phyloP scores from a whole-genome alignment of 2,888 invertebrate genomes.

The Calameuta filiformis region DNA sequence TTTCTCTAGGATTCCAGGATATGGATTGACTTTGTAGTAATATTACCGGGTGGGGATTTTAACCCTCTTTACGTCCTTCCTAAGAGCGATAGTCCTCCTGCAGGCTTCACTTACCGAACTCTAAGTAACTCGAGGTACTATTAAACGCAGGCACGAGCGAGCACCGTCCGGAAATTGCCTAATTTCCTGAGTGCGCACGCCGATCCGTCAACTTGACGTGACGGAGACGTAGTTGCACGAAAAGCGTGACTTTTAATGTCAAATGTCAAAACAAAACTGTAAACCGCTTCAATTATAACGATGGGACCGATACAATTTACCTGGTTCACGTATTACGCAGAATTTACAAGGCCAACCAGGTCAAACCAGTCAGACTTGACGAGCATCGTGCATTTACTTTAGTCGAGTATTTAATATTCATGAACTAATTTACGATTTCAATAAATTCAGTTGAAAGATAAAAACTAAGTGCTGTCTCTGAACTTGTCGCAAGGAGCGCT shows the following conservation, averaged over 20 bases:
- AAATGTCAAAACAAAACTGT: constrained; percentile 61
- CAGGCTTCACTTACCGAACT: constrained; percentile 43
- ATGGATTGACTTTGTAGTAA: not conserved
- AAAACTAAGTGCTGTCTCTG: not conserved
- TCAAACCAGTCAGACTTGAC: not conserved
- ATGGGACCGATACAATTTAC: not conserved
- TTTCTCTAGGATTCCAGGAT: not conserved
- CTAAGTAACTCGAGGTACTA: constrained; percentile 53
- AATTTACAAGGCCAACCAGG: not conserved
- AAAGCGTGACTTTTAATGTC: constrained; percentile 65
- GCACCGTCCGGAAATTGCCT: constrained; percentile 65
- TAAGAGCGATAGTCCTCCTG: constrained; percentile 34
- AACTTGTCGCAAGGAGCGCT: not conserved
- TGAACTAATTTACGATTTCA: not conserved
- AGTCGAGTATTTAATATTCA: not conserved
- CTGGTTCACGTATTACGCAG: not conserved
- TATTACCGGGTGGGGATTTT: not conserved
- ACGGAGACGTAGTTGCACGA: constrained; percentile 62
- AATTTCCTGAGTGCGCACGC: constrained; percentile 66
- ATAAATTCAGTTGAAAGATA: not conserved
- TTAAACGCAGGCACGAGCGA: constrained; percentile 65
- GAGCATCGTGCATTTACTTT: not conserved
- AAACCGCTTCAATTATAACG: constrained; percentile 28
- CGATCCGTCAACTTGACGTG: constrained; percentile 66
- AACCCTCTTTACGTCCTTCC: not conserved